Conservation (phyloP, 2,113 vertebrate species). For the Clarias batrachus region DNA sequence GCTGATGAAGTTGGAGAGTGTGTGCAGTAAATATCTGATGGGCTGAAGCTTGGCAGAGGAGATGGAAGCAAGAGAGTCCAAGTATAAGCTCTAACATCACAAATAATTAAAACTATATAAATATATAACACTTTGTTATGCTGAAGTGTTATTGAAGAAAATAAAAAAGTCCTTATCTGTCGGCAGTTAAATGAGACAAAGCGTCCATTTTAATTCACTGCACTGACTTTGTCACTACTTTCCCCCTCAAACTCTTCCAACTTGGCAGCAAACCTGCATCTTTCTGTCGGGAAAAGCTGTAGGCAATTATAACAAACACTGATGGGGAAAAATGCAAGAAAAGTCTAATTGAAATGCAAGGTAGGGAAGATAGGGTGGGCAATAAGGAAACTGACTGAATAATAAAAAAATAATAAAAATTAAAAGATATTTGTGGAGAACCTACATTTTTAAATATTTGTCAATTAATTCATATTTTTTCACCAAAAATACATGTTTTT, state of each 20-base stretch:
- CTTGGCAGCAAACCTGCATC: slow-evolving; percentile 15
- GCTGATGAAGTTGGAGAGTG: not conserved
- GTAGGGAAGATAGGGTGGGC: not conserved
- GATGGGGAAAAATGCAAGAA: slow-evolving; percentile 8
- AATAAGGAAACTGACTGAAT: not conserved
- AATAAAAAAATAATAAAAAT: not conserved
- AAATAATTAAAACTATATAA: not conserved
- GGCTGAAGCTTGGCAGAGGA: not conserved
- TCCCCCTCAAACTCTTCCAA: not conserved
- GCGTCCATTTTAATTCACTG: not conserved
- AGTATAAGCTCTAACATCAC: not conserved
- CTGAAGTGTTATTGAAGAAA: not conserved
- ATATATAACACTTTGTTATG: not conserved
- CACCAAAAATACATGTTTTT: too few relatives aligned
- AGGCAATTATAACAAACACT: slow-evolving; percentile 36
- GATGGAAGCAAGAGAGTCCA: not conserved
- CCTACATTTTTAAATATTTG: too few relatives aligned
- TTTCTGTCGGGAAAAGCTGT: slow-evolving; percentile 2
- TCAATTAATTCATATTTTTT: too few relatives aligned
- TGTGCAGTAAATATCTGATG: not conserved
- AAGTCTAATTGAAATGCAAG: slow-evolving; percentile 42
- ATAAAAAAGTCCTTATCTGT: not conserved
- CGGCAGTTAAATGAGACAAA: slow-evolving; percentile 22
- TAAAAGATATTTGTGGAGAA: not conserved
- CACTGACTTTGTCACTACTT: not conserved